Percentiles rank a stretch among this genome's conserved stretches.
These are phyloP conservation scores for Poeciliopsis gracilis DNA, from an alignment of 2,797 vertebrate species.

Conservation along the genomic window DNA sequence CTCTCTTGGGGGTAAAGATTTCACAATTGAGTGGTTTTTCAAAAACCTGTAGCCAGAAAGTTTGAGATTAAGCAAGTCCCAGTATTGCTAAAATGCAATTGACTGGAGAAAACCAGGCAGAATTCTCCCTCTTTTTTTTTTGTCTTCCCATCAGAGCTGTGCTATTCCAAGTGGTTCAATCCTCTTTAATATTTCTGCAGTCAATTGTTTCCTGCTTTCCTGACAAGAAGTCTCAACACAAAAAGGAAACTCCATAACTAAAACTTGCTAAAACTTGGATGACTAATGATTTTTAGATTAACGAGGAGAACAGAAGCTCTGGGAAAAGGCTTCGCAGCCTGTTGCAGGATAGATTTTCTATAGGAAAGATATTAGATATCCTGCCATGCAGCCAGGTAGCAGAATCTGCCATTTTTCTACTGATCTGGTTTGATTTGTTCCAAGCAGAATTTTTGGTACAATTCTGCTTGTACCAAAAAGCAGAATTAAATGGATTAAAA, in stretches of 20 bases:
- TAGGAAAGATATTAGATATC: background rate
- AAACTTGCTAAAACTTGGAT: background rate
- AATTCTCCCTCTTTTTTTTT: background rate
- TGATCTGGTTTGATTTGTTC: background rate
- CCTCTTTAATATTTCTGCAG: background rate
- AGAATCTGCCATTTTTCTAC: background rate
- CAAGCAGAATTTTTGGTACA: background rate
- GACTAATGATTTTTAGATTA: background rate
- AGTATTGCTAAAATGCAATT: background rate
- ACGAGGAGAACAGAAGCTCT: background rate
- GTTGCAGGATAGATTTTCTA: background rate
- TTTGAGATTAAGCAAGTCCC: background rate
- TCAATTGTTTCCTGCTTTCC: background rate
- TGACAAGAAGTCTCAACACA: background rate
- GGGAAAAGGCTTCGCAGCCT: background rate
- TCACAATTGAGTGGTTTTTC: background rate
- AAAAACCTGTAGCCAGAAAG: background rate
- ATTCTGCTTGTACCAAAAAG: too few species aligned
- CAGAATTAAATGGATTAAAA: too few species aligned
- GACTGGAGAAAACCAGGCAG: background rate
- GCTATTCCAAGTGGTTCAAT: background rate
- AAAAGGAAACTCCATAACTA: background rate
- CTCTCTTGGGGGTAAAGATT: background rate
- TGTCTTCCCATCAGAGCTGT: background rate
- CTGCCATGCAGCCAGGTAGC: background rate